A percentile compares a stretch with the other conserved stretches of the same genome.
phyloP scores from a whole-genome alignment of 2,113 vertebrate species.

The Seriola dumerili region DNA sequence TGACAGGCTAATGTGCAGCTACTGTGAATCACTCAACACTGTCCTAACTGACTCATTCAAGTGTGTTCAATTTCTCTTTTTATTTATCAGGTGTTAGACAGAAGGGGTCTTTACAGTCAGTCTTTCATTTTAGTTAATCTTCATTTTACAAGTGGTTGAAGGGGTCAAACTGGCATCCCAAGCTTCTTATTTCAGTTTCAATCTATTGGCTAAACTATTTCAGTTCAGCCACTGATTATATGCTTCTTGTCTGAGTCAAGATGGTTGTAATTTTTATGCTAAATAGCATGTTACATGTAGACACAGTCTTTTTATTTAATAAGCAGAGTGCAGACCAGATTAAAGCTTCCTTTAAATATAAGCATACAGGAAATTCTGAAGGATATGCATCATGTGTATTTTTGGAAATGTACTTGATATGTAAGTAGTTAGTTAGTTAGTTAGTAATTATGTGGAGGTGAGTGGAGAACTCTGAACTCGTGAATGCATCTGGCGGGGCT shows the following conservation, averaged over 20 bases:
- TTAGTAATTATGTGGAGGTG: neutral
- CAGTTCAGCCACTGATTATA: neutral
- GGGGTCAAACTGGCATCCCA: neutral
- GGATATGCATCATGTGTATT: neutral
- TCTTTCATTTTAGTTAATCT: neutral
- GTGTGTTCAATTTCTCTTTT: neutral
- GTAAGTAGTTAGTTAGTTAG: neutral
- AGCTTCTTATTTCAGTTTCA: constrained; percentile 9
- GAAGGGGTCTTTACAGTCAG: neutral
- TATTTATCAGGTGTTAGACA: neutral
- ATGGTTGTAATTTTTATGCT: neutral
- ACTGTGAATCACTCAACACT: neutral
- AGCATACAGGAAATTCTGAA: neutral
- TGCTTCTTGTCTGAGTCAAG: neutral
- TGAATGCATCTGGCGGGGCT: neutral
- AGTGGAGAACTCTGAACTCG: neutral
- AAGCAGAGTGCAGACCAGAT: neutral
- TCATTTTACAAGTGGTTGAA: neutral
- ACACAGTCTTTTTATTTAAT: neutral
- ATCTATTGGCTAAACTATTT: neutral
- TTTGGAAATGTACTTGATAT: neutral
- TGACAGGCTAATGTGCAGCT: neutral
- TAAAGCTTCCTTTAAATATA: neutral
- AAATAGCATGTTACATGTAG: neutral
- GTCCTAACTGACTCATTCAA: neutral